Conservation (phyloP, 2,888 invertebrate genomes). For the Omphaloscelis lunosa region DNA sequence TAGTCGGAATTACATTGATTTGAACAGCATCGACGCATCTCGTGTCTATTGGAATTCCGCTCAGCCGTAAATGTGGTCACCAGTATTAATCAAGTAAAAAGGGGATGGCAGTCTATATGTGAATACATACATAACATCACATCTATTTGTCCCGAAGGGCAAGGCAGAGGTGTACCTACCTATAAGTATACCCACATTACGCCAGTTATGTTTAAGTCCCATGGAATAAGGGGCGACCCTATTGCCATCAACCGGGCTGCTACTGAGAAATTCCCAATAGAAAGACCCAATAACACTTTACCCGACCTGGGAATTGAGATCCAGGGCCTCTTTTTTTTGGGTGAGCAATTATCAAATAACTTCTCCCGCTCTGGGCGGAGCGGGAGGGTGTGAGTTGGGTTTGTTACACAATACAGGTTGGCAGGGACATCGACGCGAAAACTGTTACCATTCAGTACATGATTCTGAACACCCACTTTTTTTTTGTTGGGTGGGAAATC, state of each 20-base stretch:
- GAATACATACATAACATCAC: constrained; percentile 14
- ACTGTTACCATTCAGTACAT: too few species aligned
- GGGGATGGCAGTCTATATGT: constrained; percentile 30
- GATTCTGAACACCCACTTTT: too few species aligned
- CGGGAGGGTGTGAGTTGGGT: too few species aligned
- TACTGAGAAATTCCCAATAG: neutral
- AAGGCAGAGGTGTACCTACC: neutral
- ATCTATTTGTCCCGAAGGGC: neutral
- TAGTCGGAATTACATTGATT: constrained; percentile 41
- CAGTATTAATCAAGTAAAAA: constrained; percentile 53
- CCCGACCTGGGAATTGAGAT: neutral
- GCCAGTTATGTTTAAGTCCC: neutral
- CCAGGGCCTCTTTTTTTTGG: too few species aligned
- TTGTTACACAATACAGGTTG: too few species aligned
- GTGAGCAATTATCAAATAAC: too few species aligned
- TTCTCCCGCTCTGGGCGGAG: too few species aligned
- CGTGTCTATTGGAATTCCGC: constrained; percentile 40
- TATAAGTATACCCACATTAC: neutral
- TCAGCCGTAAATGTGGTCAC: constrained; percentile 37
- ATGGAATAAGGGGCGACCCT: neutral
- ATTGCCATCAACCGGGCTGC: neutral
- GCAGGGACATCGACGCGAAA: too few species aligned
- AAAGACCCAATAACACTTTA: too few species aligned
- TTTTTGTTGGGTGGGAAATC: too few species aligned
- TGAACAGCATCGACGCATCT: constrained; percentile 11